Evolutionary conservation across 2,888 invertebrate genomes (phyloP), one percentile per base, ranked within the genome.

Genomic region (Drosophila mulleri): DNA sequence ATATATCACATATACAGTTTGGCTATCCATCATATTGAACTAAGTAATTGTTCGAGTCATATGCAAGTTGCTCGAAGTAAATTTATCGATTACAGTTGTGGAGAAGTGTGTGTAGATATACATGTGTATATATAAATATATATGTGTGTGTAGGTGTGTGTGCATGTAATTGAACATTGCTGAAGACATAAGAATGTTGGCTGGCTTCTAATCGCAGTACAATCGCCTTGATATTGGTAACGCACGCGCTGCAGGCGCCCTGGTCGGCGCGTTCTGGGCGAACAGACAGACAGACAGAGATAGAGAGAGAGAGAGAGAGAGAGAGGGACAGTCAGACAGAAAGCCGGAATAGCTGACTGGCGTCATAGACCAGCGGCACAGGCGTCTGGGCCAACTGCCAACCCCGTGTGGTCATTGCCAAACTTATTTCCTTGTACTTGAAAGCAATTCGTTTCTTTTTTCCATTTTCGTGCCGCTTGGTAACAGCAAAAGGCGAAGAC

Each of bases 141-240:
- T 42, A 41, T 29, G 9, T n/a, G 23, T 42, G 29, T 60, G 23
- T 20, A 14, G 32, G 53, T 23, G n/a, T 20, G 37, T 20, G 23
- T 37, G 48, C 29, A 39, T 60, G 67, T 67, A 62, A 69, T 72
- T 63, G 50, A 18, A 60, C 57, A 57, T 64, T 54, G 41, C 37
- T 61, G 87, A 87, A 87, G 84, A 84, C 84, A 84, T 84, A 84
- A 73, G 84, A 84, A 83, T 84, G 82, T 83, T 74, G 67, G 60
- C 64, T 65, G 54, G 60, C 75, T 72, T 69, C 74, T 82, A 72
- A 82, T 75, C 71, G 78, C 56, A 70, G 66, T 65, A 72, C 39
- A 45, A 54, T 66, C 61, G 65, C 65, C 67, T 67, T 35, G 64
- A 78, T 85, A 83, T 83, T 84, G 69, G 70, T 67, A 72, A 67